These are phyloP conservation scores for Recurvirostra avosetta DNA, from an alignment of 2,113 vertebrate genomes.

Conservation along the genomic window DNA sequence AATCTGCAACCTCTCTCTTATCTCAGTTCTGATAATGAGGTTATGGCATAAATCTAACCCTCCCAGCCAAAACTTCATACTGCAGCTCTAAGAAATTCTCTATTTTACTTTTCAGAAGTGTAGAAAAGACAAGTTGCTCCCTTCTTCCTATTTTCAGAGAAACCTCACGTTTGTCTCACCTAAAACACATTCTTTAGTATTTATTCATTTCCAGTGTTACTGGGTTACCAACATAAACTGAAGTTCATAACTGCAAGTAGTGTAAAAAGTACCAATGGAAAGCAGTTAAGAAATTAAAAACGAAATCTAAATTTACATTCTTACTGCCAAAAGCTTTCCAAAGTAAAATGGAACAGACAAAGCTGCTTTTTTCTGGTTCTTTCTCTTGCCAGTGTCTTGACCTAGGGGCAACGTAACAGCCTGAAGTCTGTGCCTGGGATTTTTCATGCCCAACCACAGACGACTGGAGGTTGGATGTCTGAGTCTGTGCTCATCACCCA, in stretches of 20 bases:
- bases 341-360: background rate
- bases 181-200: background rate
- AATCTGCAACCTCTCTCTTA: background rate
- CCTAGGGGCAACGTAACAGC: background rate
- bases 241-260: background rate
- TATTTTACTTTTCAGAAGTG: background rate
- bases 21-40: background rate
- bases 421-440: background rate
- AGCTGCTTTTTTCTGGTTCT: background rate
- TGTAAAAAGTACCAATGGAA: background rate
- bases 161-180: background rate
- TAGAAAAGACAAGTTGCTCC: background rate
- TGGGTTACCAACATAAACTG: background rate
- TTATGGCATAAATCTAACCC: background rate
- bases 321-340: background rate
- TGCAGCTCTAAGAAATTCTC: background rate
- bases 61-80: background rate
- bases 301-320: background rate
- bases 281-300: background rate
- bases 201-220: background rate
- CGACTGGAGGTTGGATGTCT: background rate
- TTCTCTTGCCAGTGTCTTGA: background rate
- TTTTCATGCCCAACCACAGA: fast-evolving
- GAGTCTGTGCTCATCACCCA: fast-evolving
- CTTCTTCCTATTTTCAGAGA: slow-evolving; percentile 31